Percentiles rank a stretch among this genome's conserved stretches.
Evolutionary conservation across 2,888 invertebrate species (phyloP).

Genomic region (Dasypogon diadema): DNA sequence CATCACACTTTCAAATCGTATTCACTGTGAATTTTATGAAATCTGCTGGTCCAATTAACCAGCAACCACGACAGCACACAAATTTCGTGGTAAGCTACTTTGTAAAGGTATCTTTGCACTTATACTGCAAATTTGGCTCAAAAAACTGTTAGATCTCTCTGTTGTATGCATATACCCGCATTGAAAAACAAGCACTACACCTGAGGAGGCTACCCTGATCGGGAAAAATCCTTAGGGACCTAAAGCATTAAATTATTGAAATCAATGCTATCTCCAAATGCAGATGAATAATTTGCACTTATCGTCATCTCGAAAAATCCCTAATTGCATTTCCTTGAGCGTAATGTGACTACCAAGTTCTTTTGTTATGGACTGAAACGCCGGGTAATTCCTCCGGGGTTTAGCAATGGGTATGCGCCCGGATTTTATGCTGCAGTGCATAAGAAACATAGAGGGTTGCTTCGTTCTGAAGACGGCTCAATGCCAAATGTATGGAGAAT

Average conservation of each 20-base stretch:
- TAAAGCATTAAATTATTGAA: background rate
- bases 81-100: conserved; percentile 7
- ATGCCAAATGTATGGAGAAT: conserved; percentile 48
- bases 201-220: background rate
- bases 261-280: background rate
- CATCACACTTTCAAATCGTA: conserved; percentile 8
- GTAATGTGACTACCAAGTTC: background rate
- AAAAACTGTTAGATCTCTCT: background rate
- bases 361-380: background rate
- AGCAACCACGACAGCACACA: background rate
- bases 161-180: background rate
- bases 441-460: background rate
- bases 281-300: conserved; percentile 51
- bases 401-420: background rate
- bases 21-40: background rate
- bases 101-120: background rate
- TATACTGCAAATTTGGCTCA: background rate
- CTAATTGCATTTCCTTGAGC: conserved; percentile 36
- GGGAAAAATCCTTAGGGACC: background rate
- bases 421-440: conserved; percentile 28
- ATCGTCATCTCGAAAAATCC: conserved; percentile 37
- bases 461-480: conserved; percentile 23
- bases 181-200: background rate
- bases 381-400: background rate
- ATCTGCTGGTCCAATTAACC: conserved; percentile 45